Base-by-base conservation (phyloP, 2,888 invertebrate species). In the Trisateles emortualis region DNA sequence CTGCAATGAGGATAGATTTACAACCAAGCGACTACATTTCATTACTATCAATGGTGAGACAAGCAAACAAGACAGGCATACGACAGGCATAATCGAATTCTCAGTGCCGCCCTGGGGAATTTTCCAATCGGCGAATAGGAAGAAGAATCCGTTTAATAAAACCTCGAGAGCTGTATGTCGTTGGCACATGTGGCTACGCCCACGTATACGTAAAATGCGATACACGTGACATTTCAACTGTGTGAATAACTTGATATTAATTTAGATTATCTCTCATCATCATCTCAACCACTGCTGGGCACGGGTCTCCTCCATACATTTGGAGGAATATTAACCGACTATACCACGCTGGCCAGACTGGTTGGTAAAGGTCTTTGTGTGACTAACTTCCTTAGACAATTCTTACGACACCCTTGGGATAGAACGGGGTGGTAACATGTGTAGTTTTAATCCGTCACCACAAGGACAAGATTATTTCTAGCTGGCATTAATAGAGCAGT, bases 41-140 rank as follows among this genome's bases (percentile, higher is more conserved):
- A 74, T 71, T 75, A 67, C 65, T 67, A 70, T 68, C 57, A 69
- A 59, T 41, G 44, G 52, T 19, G 54, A 65, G 69, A 64, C 69
- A 71, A 70, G 70, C 60, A 72, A 80, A 78, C 80, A 76, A 78
- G 76, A 72, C 78, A 78, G 74, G 74, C 74, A 69, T 63, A 73
- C 74, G 79, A 78, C 78, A 80, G 74, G 60, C 74, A 79, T 84
- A 83, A 85, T 84, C 79, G 83, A 84, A 86, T 84, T 83, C 83
- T 73, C 72, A 65, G 68, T 68, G 68, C 69, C 59, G 32, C 59
- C 68, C 49, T 47, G 62, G 74, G 80, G 83, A 81, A 83, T 81
- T 84, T 82, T 78, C 81, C 83, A 80, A 83, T 83, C 82, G 75
- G 75, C 73, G 77, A 84, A 79, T 77, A 78, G 78, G 70, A 76